Conservation (phyloP, 2,888 invertebrate genomes). For the Thyatira batis region DNA sequence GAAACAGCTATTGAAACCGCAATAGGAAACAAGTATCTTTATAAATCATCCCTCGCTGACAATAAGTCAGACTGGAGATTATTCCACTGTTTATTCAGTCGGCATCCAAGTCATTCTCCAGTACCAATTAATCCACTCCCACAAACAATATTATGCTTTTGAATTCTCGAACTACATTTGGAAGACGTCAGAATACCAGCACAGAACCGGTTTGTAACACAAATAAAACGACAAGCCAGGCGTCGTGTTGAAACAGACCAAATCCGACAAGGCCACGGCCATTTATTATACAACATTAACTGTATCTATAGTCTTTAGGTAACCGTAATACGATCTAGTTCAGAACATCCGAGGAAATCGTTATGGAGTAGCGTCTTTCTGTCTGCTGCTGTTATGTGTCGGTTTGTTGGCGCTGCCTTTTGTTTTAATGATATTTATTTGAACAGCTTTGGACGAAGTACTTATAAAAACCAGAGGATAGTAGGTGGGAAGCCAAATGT, state of each 20-base stretch:
- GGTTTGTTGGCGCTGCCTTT: background rate
- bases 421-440: background rate
- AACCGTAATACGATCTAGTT: conserved; percentile 2
- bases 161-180: background rate
- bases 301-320: background rate
- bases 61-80: too few species aligned
- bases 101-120: too few species aligned
- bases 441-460: background rate
- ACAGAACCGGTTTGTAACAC: background rate
- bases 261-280: background rate
- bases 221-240: background rate
- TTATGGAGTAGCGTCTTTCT: background rate
- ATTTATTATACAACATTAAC: background rate
- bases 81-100: too few species aligned
- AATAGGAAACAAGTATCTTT: too few species aligned
- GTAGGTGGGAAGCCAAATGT: background rate
- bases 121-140: background rate
- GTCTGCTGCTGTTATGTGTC: background rate
- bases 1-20: too few species aligned
- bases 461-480: too few species aligned
- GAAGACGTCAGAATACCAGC: background rate
- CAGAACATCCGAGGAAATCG: background rate
- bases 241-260: background rate
- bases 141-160: background rate
- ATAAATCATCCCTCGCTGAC: too few species aligned